These are phyloP conservation scores for Melinaea menophilus DNA, from an alignment of 2,888 invertebrate species.

Conservation along the genomic window DNA sequence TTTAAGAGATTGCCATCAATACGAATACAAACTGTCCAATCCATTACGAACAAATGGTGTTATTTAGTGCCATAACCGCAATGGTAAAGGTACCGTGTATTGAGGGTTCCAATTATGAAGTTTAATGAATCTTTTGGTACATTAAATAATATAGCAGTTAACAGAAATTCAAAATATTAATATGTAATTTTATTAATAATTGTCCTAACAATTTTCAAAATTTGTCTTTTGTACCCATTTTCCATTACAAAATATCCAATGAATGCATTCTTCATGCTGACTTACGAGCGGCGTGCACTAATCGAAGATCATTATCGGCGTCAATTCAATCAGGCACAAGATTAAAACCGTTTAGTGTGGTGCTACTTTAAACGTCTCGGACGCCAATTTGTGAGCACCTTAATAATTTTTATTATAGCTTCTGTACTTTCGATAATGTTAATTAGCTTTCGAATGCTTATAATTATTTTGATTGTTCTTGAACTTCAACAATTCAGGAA, in stretches of 20 bases:
- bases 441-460: background rate
- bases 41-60: constrained; percentile 72
- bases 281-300: constrained; percentile 42
- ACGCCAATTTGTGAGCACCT: constrained; percentile 12
- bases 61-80: constrained; percentile 42
- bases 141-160: background rate
- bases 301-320: constrained; percentile 67
- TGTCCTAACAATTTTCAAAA: too few species aligned
- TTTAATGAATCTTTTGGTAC: background rate
- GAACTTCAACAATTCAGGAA: background rate
- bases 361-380: constrained; percentile 2
- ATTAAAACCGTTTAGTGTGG: constrained; percentile 58
- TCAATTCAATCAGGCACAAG: constrained; percentile 66
- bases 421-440: constrained; percentile 3
- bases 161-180: too few species aligned
- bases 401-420: constrained; percentile 7
- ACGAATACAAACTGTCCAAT: constrained; percentile 58
- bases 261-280: constrained; percentile 7
- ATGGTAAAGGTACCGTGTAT: constrained; percentile 24
- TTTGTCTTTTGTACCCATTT: background rate
- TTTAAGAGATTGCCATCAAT: constrained; percentile 72
- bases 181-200: too few species aligned
- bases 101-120: constrained; percentile 23
- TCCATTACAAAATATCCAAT: background rate
- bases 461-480: background rate